phyloP scores from a whole-genome alignment of 2,888 invertebrate genomes.

The Synanthedon tipuliformis region DNA sequence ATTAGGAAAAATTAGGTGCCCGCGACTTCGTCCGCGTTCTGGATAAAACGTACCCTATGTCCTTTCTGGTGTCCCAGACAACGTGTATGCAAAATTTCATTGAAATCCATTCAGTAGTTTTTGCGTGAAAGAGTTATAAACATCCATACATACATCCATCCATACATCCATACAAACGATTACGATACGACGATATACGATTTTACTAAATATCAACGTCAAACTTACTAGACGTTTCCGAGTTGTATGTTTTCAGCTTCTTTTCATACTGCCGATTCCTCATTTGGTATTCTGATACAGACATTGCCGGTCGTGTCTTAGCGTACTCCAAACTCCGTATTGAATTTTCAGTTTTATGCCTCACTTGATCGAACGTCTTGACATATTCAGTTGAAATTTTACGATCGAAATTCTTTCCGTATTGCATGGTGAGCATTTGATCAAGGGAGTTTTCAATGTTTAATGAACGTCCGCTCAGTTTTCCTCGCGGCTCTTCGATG shows the following conservation, averaged over 20 bases:
- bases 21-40: no score
- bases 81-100: no score
- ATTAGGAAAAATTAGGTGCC: no score
- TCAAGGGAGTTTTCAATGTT: conserved; percentile 21
- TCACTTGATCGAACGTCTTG: conserved; percentile 35
- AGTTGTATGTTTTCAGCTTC: conserved; percentile 3
- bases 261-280: conserved; percentile 29
- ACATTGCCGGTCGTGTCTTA: conserved; percentile 34
- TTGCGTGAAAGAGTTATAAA: no score
- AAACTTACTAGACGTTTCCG: not conserved
- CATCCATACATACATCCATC: no score
- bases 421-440: conserved; percentile 34
- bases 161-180: no score
- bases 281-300: conserved; percentile 35
- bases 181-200: no score
- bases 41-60: no score
- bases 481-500: conserved; percentile 18
- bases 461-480: conserved; percentile 17
- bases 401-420: conserved; percentile 29
- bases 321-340: conserved; percentile 41
- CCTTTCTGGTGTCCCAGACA: no score
- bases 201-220: no score
- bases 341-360: conserved; percentile 24
- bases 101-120: no score
- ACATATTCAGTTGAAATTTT: conserved; percentile 54